phyloP scores from a whole-genome alignment of 1,140 invertebrate genomes.

The Pseudobourletiella spinata region DNA sequence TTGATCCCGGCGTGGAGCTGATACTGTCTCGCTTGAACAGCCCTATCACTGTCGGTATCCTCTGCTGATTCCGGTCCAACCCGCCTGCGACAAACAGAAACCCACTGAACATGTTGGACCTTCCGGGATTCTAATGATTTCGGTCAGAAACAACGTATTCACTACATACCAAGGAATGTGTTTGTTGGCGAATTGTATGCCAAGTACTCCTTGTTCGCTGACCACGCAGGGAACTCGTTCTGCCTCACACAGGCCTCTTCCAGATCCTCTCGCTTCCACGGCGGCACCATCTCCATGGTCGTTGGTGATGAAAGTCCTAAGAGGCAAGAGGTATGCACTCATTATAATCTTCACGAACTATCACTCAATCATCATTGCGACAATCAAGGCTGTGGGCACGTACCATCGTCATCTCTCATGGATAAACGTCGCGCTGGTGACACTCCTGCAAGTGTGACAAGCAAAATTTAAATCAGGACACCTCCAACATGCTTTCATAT shows the following conservation, averaged over 20 bases:
- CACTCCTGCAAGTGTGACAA: conserved; percentile 20
- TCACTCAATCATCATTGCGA: no score
- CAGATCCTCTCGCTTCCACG: conserved; percentile 72
- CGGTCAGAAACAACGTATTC: not conserved
- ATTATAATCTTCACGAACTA: not conserved
- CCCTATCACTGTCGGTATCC: conserved; percentile 37
- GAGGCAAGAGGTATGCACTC: not conserved
- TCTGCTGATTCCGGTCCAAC: conserved; percentile 12
- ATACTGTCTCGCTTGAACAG: conserved; percentile 37
- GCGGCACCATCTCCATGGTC: conserved; percentile 71
- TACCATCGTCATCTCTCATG: conserved; percentile 25
- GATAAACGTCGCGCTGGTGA: conserved; percentile 26
- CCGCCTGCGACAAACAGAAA: conserved; percentile 12
- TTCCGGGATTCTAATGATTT: no score
- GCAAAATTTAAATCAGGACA: not conserved
- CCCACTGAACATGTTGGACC: not conserved
- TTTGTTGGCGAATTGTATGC: conserved; percentile 84
- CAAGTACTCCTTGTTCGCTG: conserved; percentile 82
- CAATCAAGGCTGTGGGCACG: no score
- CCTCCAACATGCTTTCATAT: not conserved
- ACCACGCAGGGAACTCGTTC: conserved; percentile 83
- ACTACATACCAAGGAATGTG: conserved; percentile 67
- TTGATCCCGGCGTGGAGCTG: conserved; percentile 22
- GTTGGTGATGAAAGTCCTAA: conserved; percentile 42
- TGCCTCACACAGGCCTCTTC: conserved; percentile 58